Evolutionary conservation across 2,888 invertebrate genomes (phyloP).

Genomic region (Synergus umbraculus): DNA sequence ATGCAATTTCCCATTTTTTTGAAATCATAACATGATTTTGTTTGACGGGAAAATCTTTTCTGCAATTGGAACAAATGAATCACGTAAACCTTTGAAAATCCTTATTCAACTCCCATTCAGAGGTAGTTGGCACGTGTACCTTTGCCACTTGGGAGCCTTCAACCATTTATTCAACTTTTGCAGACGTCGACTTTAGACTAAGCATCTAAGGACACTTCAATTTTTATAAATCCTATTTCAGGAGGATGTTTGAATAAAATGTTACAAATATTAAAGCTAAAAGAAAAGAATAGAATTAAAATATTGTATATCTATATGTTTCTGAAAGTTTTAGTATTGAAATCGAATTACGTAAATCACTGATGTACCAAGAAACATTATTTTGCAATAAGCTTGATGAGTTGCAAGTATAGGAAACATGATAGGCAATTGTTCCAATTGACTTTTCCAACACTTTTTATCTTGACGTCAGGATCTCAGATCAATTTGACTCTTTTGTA

Average conservation of each 20-base stretch:
- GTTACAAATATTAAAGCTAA: not conserved
- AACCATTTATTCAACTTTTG: not conserved
- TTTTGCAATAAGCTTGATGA: conserved; percentile 14
- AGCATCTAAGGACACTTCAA: not conserved
- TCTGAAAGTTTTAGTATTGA: not conserved
- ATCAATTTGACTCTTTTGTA: conserved; percentile 47
- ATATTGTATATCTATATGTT: not conserved
- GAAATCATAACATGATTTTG: not conserved
- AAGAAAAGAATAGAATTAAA: not conserved
- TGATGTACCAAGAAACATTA: conserved; percentile 10
- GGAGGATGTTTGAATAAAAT: not conserved
- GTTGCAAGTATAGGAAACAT: conserved; percentile 10
- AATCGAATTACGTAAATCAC: conserved; percentile 27
- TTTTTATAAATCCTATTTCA: not conserved
- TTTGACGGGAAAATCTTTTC: not conserved
- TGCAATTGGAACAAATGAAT: not conserved
- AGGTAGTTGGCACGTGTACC: not conserved
- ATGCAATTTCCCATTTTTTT: not conserved
- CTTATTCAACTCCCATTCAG: not conserved
- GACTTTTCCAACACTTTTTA: conserved; percentile 62
- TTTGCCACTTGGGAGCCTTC: conserved; percentile 3
- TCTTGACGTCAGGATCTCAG: conserved; percentile 53
- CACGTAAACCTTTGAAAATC: not conserved
- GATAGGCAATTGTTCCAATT: conserved; percentile 65
- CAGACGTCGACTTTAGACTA: not conserved